Evolutionary conservation across 53 echinoderm and acorn worm genomes (phyloP).

Genomic region (Henricia sp.): DNA sequence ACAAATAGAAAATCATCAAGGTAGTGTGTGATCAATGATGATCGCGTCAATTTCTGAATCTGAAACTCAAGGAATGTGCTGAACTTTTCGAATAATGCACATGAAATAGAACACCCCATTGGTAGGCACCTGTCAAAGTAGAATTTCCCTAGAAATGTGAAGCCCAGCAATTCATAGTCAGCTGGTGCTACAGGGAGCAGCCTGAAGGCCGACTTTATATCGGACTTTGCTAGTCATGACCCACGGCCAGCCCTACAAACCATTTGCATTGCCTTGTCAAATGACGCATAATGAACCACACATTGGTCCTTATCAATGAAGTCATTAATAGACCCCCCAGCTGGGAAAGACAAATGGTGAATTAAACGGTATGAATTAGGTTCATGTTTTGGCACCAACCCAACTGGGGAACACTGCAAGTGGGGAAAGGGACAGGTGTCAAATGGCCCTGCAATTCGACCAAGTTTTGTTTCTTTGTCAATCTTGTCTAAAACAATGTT

Average conservation of each 20-base stretch:
- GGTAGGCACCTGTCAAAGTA: too few relatives aligned
- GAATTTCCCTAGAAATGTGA: too few relatives aligned
- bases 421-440: background rate
- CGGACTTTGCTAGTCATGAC: too few relatives aligned
- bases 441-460: background rate
- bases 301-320: background rate
- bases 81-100: background rate
- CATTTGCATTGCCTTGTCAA: background rate
- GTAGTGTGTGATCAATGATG: background rate
- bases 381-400: background rate
- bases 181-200: too few relatives aligned
- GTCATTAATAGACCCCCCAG: background rate
- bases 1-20: conserved; percentile 3
- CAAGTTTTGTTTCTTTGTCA: background rate
- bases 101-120: background rate
- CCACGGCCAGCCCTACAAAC: too few relatives aligned
- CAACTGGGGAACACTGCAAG: background rate
- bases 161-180: too few relatives aligned
- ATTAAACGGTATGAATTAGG: background rate
- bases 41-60: background rate
- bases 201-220: too few relatives aligned
- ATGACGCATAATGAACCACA: background rate
- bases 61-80: background rate
- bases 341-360: background rate
- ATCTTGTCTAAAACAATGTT: too few relatives aligned